Conservation (phyloP, 1,140 invertebrate species). For the Doryteuthis pealeii region DNA sequence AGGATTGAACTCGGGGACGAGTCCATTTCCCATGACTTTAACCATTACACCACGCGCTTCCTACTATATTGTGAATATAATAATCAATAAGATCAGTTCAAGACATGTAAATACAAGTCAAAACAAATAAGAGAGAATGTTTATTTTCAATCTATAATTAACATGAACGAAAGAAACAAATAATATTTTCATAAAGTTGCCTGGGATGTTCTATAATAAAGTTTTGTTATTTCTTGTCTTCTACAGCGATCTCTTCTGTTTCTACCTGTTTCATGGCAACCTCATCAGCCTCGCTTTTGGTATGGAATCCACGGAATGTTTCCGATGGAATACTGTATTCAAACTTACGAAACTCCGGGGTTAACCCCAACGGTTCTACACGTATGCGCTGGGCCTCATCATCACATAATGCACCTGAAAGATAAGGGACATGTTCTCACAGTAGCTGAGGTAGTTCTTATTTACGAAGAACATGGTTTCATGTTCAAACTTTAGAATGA, state of each 20-base stretch:
- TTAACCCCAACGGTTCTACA: conserved; percentile 90
- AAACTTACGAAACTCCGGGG: conserved; percentile 97
- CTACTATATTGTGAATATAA: no score
- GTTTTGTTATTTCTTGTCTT: conserved; percentile 25
- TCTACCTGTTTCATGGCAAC: conserved; percentile 10
- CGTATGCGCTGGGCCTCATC: conserved; percentile 95
- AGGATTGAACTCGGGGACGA: no score
- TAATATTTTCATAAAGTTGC: background rate
- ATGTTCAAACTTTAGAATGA: no score
- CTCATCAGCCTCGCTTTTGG: conserved; percentile 19
- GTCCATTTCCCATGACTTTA: no score
- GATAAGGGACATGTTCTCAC: no score
- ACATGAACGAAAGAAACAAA: background rate
- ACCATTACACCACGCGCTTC: no score
- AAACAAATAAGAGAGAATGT: background rate
- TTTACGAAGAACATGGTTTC: no score
- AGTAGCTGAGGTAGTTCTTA: no score
- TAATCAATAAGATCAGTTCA: no score
- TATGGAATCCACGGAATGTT: conserved; percentile 74
- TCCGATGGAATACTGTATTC: conserved; percentile 97
- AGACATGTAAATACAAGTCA: no score
- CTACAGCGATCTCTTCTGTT: conserved; percentile 11
- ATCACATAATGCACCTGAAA: conserved; percentile 88
- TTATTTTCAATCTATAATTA: background rate
- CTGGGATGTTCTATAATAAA: background rate